Evolutionary conservation across 2,888 invertebrate genomes (phyloP).

Genomic region (Vanessa cardui): DNA sequence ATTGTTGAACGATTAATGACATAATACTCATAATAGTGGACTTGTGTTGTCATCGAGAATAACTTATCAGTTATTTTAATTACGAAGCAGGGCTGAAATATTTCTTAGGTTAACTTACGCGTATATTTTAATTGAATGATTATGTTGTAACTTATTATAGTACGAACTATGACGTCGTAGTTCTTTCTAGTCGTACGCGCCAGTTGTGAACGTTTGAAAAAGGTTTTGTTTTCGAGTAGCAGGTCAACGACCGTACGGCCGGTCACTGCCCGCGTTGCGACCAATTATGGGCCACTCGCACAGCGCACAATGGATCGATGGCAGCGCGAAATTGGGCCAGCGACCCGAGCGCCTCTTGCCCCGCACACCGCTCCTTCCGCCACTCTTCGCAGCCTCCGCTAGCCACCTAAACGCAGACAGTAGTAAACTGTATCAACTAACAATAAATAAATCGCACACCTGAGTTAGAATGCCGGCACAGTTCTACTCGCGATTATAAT

Average conservation of each 20-base stretch:
- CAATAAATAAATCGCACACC: slow-evolving; percentile 37
- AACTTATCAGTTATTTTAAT: not conserved
- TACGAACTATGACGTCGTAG: slow-evolving; percentile 27
- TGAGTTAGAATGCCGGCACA: not conserved
- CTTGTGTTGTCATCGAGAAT: not conserved
- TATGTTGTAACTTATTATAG: not conserved
- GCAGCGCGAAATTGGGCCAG: slow-evolving; percentile 79
- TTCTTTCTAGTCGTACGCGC: slow-evolving; percentile 24
- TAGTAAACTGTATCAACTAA: slow-evolving; percentile 16
- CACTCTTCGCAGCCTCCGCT: slow-evolving; percentile 45
- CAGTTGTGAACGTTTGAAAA: slow-evolving; percentile 51
- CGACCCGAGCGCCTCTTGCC: slow-evolving; percentile 58
- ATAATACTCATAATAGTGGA: slow-evolving; percentile 34
- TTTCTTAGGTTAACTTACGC: too few species aligned
- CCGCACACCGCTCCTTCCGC: slow-evolving; percentile 49
- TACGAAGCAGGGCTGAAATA: too few species aligned
- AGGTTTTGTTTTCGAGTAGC: slow-evolving; percentile 79
- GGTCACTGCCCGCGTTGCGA: slow-evolving; percentile 81
- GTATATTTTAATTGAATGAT: slow-evolving; percentile 44
- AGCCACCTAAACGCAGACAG: slow-evolving; percentile 30
- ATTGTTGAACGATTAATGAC: slow-evolving; percentile 67
- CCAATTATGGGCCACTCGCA: slow-evolving; percentile 83
- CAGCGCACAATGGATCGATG: slow-evolving; percentile 83
- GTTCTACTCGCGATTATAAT: not conserved
- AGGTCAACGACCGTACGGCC: slow-evolving; percentile 76